Conservation (phyloP, 2,888 invertebrate genomes). For the Sinhomidia bicolor region DNA sequence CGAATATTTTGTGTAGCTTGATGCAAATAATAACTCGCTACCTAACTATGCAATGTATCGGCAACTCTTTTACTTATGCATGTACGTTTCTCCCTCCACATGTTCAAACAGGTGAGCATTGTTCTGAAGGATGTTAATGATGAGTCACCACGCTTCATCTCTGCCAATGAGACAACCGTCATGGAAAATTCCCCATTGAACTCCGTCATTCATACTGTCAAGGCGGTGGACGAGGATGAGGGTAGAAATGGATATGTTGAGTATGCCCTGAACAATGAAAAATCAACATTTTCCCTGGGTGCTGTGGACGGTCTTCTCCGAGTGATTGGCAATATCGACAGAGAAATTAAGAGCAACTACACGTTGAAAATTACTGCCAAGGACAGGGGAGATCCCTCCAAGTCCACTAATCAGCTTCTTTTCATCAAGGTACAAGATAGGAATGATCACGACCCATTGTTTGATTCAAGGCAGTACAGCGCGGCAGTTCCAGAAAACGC, state of each 20-base stretch:
- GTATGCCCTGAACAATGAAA: conserved; percentile 85
- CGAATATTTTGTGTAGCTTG: no score
- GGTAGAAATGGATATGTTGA: conserved; percentile 93
- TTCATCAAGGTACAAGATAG: conserved; percentile 91
- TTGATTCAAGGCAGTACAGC: conserved; percentile 88
- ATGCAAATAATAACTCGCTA: no score
- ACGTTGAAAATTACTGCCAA: conserved; percentile 89
- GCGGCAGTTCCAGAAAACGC: conserved; percentile 96
- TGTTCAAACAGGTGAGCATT: conserved; percentile 88
- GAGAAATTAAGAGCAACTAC: conserved; percentile 90
- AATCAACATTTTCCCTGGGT: conserved; percentile 90
- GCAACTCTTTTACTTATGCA: no score
- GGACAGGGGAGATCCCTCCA: conserved; percentile 93
- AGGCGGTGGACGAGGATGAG: conserved; percentile 94
- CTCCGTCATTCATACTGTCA: conserved; percentile 93
- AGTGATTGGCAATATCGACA: conserved; percentile 92
- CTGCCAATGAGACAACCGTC: conserved; percentile 89
- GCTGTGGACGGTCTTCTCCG: conserved; percentile 93
- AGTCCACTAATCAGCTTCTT: conserved; percentile 87
- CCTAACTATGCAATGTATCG: no score
- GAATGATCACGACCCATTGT: conserved; percentile 85
- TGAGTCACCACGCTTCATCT: conserved; percentile 92
- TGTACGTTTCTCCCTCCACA: background rate
- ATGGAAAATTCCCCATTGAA: conserved; percentile 93
- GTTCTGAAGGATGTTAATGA: conserved; percentile 95